These are phyloP conservation scores for Thecocarcelia acutangulata DNA, from an alignment of 2,888 invertebrate genomes.

Conservation along the genomic window DNA sequence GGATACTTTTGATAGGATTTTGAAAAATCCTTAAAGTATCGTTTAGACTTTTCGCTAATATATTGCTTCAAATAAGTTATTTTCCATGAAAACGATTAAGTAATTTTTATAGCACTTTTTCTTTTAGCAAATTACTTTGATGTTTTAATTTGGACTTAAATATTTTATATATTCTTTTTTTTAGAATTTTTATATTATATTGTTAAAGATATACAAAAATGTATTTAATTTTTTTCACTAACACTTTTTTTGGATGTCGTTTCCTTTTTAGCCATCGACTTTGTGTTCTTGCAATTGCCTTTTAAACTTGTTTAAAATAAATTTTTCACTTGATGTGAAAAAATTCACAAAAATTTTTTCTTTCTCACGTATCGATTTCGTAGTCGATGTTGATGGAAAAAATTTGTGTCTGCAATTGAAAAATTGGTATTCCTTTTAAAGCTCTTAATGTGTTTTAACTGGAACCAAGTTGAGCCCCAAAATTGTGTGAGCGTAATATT, in stretches of 20 bases:
- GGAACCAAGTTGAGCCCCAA: constrained; percentile 60
- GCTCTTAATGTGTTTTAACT: constrained; percentile 61
- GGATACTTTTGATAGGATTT: constrained; percentile 44
- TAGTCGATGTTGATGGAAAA: constrained; percentile 66
- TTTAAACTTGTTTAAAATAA: constrained; percentile 41
- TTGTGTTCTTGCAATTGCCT: constrained; percentile 46
- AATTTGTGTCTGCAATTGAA: constrained; percentile 68
- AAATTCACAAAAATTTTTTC: constrained; percentile 67
- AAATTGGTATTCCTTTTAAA: constrained; percentile 53
- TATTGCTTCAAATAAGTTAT: constrained; percentile 2
- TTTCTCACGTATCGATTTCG: constrained; percentile 79
- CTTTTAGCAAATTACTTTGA: constrained; percentile 13
- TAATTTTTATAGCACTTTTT: constrained; percentile 13
- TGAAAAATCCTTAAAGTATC: constrained; percentile 12
- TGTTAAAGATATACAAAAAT: constrained; percentile 39
- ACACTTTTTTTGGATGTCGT: constrained; percentile 80
- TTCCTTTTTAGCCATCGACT: constrained; percentile 70
- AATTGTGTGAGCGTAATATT: constrained; percentile 69
- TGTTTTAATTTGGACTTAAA: background rate
- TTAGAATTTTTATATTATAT: constrained; percentile 25
- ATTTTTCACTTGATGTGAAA: constrained; percentile 62
- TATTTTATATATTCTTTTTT: too few relatives aligned
- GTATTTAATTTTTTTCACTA: constrained; percentile 72
- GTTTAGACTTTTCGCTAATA: background rate
- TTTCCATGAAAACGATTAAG: background rate